These are phyloP conservation scores for Leptocoma aspasia DNA, from an alignment of 2,113 vertebrate genomes.

Conservation along the genomic window DNA sequence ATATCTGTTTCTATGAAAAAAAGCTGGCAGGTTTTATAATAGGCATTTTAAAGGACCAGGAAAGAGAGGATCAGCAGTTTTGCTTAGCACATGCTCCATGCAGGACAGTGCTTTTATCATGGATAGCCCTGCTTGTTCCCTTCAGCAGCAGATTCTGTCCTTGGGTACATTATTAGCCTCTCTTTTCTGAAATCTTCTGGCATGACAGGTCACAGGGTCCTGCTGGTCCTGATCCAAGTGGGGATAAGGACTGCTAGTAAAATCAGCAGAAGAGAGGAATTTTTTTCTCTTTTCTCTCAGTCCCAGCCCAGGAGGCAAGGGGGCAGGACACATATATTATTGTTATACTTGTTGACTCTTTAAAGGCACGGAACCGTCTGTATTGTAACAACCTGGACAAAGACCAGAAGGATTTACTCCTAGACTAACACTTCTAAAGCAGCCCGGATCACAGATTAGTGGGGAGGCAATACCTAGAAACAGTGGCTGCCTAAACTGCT, in stretches of 20 bases:
- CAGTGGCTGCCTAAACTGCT: not conserved
- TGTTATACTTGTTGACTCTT: not conserved
- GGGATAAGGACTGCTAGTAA: not conserved
- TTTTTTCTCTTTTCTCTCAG: not conserved
- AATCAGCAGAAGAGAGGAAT: not conserved
- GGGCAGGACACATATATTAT: fast-evolving
- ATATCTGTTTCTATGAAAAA: not conserved
- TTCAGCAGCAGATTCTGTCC: not conserved
- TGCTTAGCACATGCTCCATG: not conserved
- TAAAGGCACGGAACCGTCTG: not conserved
- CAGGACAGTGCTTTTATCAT: not conserved
- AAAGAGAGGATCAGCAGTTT: not conserved
- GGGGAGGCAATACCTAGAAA: not conserved
- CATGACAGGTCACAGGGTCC: not conserved
- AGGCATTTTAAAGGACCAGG: not conserved
- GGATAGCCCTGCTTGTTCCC: not conserved
- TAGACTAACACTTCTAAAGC: not conserved
- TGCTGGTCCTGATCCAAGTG: not conserved
- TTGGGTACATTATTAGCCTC: not conserved
- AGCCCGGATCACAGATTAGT: not conserved
- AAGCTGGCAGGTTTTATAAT: not conserved
- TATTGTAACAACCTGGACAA: not conserved
- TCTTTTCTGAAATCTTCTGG: not conserved
- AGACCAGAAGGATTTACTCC: not conserved
- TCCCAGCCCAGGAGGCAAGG: not conserved